Evolutionary conservation across 1,140 invertebrate genomes (phyloP).

Genomic region (Heliconius hewitsoni): DNA sequence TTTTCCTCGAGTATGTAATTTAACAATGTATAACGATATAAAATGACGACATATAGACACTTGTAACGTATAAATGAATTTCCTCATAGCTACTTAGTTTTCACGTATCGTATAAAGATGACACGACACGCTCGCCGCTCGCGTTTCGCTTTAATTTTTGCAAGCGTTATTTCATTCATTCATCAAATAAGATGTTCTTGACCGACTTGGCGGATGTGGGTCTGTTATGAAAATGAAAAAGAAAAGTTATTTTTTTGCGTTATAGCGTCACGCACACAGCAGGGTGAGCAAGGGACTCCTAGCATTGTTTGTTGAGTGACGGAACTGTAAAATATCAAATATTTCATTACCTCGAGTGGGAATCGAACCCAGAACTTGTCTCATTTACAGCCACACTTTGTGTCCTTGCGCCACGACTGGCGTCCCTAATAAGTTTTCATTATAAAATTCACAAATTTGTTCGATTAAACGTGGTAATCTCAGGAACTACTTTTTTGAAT

Average conservation of each 20-base stretch:
- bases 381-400: too few species aligned
- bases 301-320: too few species aligned
- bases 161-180: neutral
- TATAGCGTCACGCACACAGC: too few species aligned
- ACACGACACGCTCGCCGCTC: neutral
- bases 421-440: too few species aligned
- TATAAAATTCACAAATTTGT: too few species aligned
- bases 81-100: neutral
- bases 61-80: neutral
- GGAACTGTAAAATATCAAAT: too few species aligned
- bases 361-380: too few species aligned
- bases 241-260: neutral
- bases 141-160: slow-evolving; percentile 10
- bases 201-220: neutral
- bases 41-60: neutral
- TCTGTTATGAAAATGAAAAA: neutral
- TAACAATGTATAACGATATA: slow-evolving; percentile 5
- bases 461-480: too few species aligned
- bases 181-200: neutral
- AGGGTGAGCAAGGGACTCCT: too few species aligned
- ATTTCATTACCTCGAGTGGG: too few species aligned
- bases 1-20: neutral
- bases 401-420: too few species aligned
- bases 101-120: neutral
- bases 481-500: too few species aligned